A percentile compares a stretch with the other conserved stretches of the same genome.
Conservation (phyloP, 1,140 invertebrate genomes). For the Trichogramma pretiosum region DNA sequence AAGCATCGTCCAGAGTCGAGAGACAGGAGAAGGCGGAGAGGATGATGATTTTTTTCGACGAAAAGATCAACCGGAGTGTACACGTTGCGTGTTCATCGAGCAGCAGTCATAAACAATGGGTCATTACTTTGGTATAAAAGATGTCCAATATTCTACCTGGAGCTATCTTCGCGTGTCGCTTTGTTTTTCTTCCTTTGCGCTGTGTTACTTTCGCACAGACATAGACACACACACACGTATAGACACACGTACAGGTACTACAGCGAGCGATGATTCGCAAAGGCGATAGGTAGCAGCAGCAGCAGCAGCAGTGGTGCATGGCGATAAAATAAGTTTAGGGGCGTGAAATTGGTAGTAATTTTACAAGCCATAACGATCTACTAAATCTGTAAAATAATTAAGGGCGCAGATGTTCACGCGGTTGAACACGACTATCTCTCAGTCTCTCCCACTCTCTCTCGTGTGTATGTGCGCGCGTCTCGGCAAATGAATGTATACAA, state of each 20-base stretch:
- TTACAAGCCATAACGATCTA: constrained; percentile 49
- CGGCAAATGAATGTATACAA: too few relatives aligned
- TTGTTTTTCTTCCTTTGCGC: too few relatives aligned
- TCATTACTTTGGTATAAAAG: constrained; percentile 37
- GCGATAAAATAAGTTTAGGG: constrained; percentile 43
- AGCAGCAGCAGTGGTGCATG: constrained; percentile 19
- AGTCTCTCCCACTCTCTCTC: neutral
- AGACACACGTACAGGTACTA: constrained; percentile 23
- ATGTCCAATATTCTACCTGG: constrained; percentile 37
- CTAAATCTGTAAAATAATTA: constrained; percentile 49
- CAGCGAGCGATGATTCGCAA: constrained; percentile 31
- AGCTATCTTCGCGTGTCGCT: neutral
- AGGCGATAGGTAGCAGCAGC: constrained; percentile 16
- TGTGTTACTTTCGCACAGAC: too few relatives aligned
- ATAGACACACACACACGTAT: too few relatives aligned
- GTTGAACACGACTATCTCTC: neutral
- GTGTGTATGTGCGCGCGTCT: neutral
- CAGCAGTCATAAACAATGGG: constrained; percentile 40
- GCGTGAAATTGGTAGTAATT: constrained; percentile 48
- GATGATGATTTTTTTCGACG: too few relatives aligned
- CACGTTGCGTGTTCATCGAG: constrained; percentile 36
- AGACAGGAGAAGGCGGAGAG: too few relatives aligned
- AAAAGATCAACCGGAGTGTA: too few relatives aligned
- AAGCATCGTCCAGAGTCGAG: too few relatives aligned
- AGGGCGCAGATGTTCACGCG: constrained; percentile 42